phyloP scores from a whole-genome alignment of 2,797 vertebrate genomes.

The Protonibea diacanthus region DNA sequence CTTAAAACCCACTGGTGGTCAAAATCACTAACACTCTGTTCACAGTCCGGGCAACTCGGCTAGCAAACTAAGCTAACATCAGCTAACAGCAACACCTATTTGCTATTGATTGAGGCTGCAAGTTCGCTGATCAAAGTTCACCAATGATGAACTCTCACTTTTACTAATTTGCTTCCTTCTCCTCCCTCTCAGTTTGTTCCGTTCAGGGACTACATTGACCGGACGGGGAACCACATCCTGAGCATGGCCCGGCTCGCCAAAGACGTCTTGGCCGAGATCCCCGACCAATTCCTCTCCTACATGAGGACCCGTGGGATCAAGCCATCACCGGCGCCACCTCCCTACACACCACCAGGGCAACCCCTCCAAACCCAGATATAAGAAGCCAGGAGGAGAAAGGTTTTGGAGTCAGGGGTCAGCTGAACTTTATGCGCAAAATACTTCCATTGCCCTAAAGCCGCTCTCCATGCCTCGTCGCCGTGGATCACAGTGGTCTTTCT shows the following conservation, averaged over 20 bases:
- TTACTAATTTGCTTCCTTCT: not conserved
- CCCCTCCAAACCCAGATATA: conserved; percentile 95
- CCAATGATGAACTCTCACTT: not conserved
- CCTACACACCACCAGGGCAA: conserved; percentile 91
- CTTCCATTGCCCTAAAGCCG: conserved; percentile 73
- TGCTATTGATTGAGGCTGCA: too few species aligned
- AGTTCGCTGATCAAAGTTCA: too few species aligned
- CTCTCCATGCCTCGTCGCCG: conserved; percentile 66
- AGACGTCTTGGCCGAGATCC: conserved; percentile 96
- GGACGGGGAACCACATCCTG: conserved; percentile 94
- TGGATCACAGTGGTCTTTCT: conserved; percentile 63
- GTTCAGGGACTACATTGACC: conserved; percentile 96
- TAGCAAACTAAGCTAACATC: too few species aligned
- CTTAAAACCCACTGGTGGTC: too few species aligned
- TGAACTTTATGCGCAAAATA: conserved; percentile 55
- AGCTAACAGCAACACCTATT: too few species aligned
- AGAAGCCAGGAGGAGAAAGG: conserved; percentile 55
- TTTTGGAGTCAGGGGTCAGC: conserved; percentile 40
- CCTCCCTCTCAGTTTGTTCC: conserved; percentile 91
- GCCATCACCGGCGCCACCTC: conserved; percentile 93
- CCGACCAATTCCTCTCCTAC: conserved; percentile 98
- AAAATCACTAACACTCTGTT: too few species aligned
- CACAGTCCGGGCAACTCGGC: too few species aligned
- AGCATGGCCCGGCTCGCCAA: conserved; percentile 98
- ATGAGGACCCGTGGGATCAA: conserved; percentile 98